Base-by-base conservation (phyloP, 1,140 invertebrate species). In the Centruroides sculpturatus region DNA sequence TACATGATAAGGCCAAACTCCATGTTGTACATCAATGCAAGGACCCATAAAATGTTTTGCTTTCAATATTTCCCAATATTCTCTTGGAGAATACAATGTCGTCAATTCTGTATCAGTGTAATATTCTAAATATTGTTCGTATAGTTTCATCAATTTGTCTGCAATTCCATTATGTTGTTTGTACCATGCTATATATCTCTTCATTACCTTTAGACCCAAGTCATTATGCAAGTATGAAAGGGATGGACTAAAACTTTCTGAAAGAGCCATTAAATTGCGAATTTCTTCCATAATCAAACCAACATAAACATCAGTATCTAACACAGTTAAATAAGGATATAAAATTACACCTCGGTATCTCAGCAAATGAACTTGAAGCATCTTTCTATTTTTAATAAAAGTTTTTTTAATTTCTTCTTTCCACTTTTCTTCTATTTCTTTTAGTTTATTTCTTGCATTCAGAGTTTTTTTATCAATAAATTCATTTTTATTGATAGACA, bases 161-260 rank as follows among this genome's bases (percentile, higher is more conserved):
- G 85, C 69, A 4, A 84, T 75, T 1, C 82, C 83, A 66, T 79
- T 79, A 41, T 80, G 75, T 57, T 80, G 72, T 68, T 85, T 86
- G 11, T 74, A 74, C 58, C 84, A 75, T 34, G 87, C 79, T 72
- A 84, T 77, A 70, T 82, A 85, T 56, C 79, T 82, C 13, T 74
- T 56, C 59, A 68, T 68, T 34, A 72, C 83, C 71, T 82, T 79
- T n/a, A 73, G 69, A 34, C 89, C 89, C 1, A 92, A 69, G n/a
- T 81, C 75, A 63, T 75, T 73, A 67, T 85, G 82, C 10, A 92
- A 72, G 47, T 78, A 69, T 55, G 72, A 76, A 3, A 85, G 74
- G 4, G 81, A 80, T 0, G 83, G 83, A 72, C 87, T 91, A 71
- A 83, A 92, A 0, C 81, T 82, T 69, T 90, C 86, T 41, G 41